Conservation (phyloP, 1,140 invertebrate genomes). For the Cherax destructor region DNA sequence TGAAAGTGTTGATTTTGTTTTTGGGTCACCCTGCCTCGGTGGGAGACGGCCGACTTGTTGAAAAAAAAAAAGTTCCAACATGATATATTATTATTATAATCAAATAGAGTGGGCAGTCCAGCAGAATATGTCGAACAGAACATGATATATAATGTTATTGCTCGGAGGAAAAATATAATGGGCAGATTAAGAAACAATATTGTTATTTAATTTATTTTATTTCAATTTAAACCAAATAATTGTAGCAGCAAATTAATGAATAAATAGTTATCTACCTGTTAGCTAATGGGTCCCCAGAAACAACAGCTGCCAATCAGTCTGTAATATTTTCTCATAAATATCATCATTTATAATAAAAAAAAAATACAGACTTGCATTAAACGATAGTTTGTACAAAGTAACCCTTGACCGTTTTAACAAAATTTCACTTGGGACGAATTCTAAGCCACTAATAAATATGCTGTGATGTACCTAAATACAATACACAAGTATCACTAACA, state of each 20-base stretch:
- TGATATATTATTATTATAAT: too few species aligned
- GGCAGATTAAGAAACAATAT: background rate
- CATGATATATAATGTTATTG: too few species aligned
- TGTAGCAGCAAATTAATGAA: conserved; percentile 33
- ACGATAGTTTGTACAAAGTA: conserved; percentile 25
- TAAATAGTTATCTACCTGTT: conserved; percentile 23
- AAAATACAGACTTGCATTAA: conserved; percentile 5
- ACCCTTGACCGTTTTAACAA: conserved; percentile 10
- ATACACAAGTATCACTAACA: conserved; percentile 10
- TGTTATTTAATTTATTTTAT: conserved; percentile 26
- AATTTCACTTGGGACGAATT: conserved; percentile 8
- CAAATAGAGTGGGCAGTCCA: too few species aligned
- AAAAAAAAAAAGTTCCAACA: too few species aligned
- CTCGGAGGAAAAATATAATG: too few species aligned
- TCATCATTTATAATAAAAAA: background rate
- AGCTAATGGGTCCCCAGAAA: conserved; percentile 19
- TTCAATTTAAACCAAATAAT: conserved; percentile 20
- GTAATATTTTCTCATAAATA: background rate
- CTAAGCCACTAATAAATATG: conserved; percentile 15
- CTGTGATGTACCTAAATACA: background rate
- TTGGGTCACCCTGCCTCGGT: too few species aligned
- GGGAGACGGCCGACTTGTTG: too few species aligned
- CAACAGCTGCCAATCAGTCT: conserved; percentile 22
- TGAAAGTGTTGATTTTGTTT: too few species aligned
- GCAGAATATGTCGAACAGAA: too few species aligned